phyloP scores from a whole-genome alignment of 2,888 invertebrate genomes.

The Abrostola triplasia region DNA sequence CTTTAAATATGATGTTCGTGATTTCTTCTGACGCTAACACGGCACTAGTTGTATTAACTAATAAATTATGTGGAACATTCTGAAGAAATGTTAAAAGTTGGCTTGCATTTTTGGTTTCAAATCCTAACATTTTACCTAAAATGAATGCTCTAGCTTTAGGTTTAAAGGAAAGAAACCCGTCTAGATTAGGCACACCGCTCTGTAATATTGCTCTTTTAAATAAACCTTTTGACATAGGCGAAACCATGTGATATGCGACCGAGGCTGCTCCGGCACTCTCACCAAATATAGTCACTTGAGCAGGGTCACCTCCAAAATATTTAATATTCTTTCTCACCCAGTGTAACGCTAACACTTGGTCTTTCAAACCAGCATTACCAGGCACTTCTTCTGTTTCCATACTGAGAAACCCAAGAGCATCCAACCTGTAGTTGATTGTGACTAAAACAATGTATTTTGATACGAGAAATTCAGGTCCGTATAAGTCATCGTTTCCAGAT shows the following conservation, averaged over 20 bases:
- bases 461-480: constrained; percentile 87
- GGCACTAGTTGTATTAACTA: constrained; percentile 54
- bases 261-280: constrained; percentile 71
- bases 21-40: constrained; percentile 20
- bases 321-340: constrained; percentile 69
- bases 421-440: constrained; percentile 87
- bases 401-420: constrained; percentile 87
- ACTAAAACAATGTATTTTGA: constrained; percentile 85
- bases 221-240: constrained; percentile 71
- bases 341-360: constrained; percentile 67
- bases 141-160: constrained; percentile 59
- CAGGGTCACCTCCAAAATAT: constrained; percentile 66
- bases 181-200: constrained; percentile 69
- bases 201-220: constrained; percentile 69
- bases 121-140: constrained; percentile 65
- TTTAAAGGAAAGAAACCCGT: constrained; percentile 62
- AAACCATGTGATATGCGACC: constrained; percentile 61
- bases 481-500: constrained; percentile 77
- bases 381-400: constrained; percentile 85
- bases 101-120: constrained; percentile 60
- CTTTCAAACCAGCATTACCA: constrained; percentile 88
- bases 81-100: constrained; percentile 66
- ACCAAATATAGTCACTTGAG: constrained; percentile 68
- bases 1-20: constrained; percentile 10
- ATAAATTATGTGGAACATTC: constrained; percentile 55